These are phyloP conservation scores for Sebastes kiyomatsui DNA, from an alignment of 2,797 vertebrate genomes.

Conservation along the genomic window DNA sequence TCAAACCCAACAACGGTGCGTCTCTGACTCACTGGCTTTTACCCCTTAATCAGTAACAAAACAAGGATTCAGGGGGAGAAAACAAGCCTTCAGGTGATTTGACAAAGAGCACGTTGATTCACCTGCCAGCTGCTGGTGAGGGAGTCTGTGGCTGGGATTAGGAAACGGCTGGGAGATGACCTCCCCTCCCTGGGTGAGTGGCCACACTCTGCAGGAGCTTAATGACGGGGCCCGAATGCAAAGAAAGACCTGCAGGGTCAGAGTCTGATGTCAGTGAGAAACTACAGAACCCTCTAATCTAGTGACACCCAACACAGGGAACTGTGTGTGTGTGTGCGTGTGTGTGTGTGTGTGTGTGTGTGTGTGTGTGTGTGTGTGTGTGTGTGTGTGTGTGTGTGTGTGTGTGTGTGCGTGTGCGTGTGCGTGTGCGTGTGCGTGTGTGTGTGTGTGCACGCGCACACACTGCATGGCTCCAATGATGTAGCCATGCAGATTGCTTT, in stretches of 20 bases:
- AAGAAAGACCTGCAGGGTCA: constrained; percentile 52
- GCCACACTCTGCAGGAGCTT: constrained; percentile 71
- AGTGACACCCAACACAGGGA: constrained; percentile 38
- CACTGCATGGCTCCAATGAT: too few relatives aligned
- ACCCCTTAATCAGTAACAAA: constrained; percentile 52
- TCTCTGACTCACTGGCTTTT: constrained; percentile 54
- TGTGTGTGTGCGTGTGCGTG: neutral
- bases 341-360: neutral
- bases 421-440: neutral
- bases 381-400: neutral
- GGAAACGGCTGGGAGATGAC: constrained; percentile 54
- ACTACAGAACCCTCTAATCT: constrained; percentile 69
- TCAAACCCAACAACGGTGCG: constrained; percentile 32
- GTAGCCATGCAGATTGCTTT: neutral
- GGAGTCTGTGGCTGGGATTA: constrained; percentile 64
- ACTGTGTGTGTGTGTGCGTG: neutral
- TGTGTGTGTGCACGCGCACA: neutral
- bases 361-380: neutral
- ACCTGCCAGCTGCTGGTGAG: constrained; percentile 68
- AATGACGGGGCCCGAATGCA: constrained; percentile 64
- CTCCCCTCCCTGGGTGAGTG: constrained; percentile 71
- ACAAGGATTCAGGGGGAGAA: neutral
- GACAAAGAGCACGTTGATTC: constrained; percentile 75
- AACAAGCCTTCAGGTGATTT: constrained; percentile 60
- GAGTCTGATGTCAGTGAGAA: constrained; percentile 52